Evolutionary conservation across 2,797 vertebrate species (phyloP), one percentile per base, ranked within the genome.

Genomic region (Enteromius treurensis): DNA sequence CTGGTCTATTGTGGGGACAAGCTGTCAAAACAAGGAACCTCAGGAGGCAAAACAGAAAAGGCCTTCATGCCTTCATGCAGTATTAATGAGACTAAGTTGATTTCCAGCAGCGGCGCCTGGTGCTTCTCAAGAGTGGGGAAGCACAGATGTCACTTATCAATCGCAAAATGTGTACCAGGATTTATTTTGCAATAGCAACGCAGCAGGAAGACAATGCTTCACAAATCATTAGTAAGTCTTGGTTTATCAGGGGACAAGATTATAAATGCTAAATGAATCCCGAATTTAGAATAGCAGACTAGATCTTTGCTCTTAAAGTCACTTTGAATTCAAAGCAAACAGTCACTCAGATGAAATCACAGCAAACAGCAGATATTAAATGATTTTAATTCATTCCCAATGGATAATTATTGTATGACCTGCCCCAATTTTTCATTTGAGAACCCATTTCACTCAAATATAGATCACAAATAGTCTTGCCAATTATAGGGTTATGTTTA

Each of bases 11-110:
- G 51, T 11, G 1, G 37, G 47, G 64, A 77, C 81, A 45, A 0
- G 40, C 74, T 77, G 81, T 83, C 81, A 77, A 77, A 77, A 77
- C 74, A 83, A 77, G 81, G 51, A 83, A 77, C 65, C 81, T 58
- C 64, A 42, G 47, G 81, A 55, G 74, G 49, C 64, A 68, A 69
- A 70, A 70, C n/a, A 77, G 51, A 77, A 83, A 83, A 83, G 26
- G 37, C 81, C 47, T 77, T 83, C 47, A 77, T 45, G 26, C 15
- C 34, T 77, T 83, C 62, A 83, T 77, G 51, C 60, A 58, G 37
- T 83, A 77, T 83, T 83, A 77, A 83, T 83, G 81, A 77, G 74
- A 82, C 37, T 32, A 80, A 71, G 70, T 51, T 77, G 73, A 55
- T 77, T 70, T 77, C 21, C 49, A 77, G 37, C 21, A 79, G 47